These are phyloP conservation scores for Porites cylindrica DNA, from an alignment of 92 coral and sea anemone species.

Conservation along the genomic window DNA sequence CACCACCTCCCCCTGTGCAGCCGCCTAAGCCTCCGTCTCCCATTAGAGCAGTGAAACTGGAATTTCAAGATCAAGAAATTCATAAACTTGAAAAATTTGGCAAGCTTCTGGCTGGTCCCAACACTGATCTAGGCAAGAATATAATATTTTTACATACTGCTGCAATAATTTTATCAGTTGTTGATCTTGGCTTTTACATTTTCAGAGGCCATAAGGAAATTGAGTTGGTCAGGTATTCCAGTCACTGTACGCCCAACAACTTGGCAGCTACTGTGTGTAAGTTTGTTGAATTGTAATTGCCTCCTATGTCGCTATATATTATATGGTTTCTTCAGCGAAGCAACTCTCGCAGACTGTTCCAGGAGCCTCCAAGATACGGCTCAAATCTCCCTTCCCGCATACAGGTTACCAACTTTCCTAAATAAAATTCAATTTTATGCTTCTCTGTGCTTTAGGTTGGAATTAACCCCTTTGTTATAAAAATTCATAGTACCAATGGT, in stretches of 20 bases:
- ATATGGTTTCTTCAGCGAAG: too few species aligned
- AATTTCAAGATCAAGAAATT: constrained; percentile 96
- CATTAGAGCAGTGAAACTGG: constrained; percentile 90
- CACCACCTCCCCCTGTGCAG: constrained; percentile 71
- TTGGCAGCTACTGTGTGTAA: constrained; percentile 96
- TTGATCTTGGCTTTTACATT: neutral
- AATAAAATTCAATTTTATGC: too few species aligned
- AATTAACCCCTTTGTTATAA: too few species aligned
- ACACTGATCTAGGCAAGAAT: constrained; percentile 86
- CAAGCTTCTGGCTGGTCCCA: constrained; percentile 96
- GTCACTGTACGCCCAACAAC: constrained; percentile 97
- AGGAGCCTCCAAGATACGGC: too few species aligned
- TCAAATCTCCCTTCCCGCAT: too few species aligned
- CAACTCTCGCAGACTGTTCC: too few species aligned
- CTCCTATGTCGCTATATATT: neutral
- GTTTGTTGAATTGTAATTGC: constrained; percentile 16
- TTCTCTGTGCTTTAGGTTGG: too few species aligned
- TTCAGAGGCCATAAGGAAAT: constrained; percentile 87
- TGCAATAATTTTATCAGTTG: neutral
- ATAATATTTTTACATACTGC: neutral
- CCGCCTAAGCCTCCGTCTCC: constrained; percentile 94
- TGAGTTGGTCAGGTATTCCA: constrained; percentile 99
- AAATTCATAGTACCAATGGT: too few species aligned
- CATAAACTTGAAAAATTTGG: constrained; percentile 98
- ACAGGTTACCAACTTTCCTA: too few species aligned